phyloP scores from a whole-genome alignment of 2,113 vertebrate species.

The Tragelaphus strepsiceros region DNA sequence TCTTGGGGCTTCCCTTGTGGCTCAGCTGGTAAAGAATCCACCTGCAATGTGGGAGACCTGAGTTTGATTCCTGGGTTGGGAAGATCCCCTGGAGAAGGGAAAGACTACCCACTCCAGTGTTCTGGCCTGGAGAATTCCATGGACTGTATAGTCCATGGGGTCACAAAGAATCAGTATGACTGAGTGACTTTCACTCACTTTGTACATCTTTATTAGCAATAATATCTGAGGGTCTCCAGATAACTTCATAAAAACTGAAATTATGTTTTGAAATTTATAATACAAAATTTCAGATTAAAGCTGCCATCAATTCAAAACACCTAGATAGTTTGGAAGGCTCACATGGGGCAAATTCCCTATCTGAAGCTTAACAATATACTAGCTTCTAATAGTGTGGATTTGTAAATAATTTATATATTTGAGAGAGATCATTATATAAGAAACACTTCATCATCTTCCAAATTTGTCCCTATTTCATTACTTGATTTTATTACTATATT shows the following conservation, averaged over 20 bases:
- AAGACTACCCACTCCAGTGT: not conserved
- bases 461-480: not conserved
- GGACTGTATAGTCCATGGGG: not conserved
- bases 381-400: not conserved
- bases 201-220: not conserved
- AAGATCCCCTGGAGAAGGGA: not conserved
- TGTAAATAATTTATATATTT: constrained; percentile 11
- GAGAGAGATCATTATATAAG: not conserved
- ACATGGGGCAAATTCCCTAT: not conserved
- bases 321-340: not conserved
- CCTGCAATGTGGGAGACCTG: accelerated
- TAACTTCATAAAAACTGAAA: not conserved
- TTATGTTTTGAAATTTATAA: not conserved
- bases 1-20: not conserved
- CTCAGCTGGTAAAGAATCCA: not conserved
- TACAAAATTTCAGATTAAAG: not conserved
- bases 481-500: not conserved
- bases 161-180: not conserved
- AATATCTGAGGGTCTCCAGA: not conserved
- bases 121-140: not conserved
- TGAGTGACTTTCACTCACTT: not conserved
- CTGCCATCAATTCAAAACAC: not conserved
- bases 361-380: not conserved
- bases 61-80: not conserved
- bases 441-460: not conserved